Evolutionary conservation across 2,113 vertebrate genomes (phyloP), one percentile per base, ranked within the genome.

Genomic region (Hemibagrus wyckioides): DNA sequence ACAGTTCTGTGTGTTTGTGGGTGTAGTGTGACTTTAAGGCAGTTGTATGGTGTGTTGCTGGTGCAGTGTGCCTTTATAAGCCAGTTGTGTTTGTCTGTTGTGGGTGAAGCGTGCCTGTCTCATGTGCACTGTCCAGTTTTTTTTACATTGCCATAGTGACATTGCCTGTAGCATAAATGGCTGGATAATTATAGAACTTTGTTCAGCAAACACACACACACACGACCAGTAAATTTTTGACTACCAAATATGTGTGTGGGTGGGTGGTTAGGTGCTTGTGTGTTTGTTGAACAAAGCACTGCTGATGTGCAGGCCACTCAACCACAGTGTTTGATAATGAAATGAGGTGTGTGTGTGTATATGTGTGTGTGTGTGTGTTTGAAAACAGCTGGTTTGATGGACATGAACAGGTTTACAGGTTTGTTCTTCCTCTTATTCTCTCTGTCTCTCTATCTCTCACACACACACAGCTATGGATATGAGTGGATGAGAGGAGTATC

Each of bases 351-450:
- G 28, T 59, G 54, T 41, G 52, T 77, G 54, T 36, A 33, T 59
- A 54, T 41, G n/a, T 36, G 50, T 56, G 33, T 85, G 52, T 33
- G 59, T 15, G 44, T 52, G 85, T 65, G 39, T 33, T 48, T 41
- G 69, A 30, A 67, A 1, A 36, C 80, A 52, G 48, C 30, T 41
- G 36, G 82, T 89, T 44, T 93, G 92, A 94, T 86, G 25, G 92
- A 94, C 92, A 92, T 93, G 91, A 92, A 89, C 93, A 94, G 94
- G 93, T 94, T 93, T 86, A 82, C 67, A 79, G 85, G 65, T 79
- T 33, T 30, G 36, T 48, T 25, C 36, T 65, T 44, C 30, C 21
- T 61, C 61, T 48, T 8, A 48, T 14, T 4, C 11, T 65, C 3
- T n/a, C 28, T n/a, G 11, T 61, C 57, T 25, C 23, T 59, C 19